Conservation (phyloP, 2,113 vertebrate species). For the Rhea pennata region DNA sequence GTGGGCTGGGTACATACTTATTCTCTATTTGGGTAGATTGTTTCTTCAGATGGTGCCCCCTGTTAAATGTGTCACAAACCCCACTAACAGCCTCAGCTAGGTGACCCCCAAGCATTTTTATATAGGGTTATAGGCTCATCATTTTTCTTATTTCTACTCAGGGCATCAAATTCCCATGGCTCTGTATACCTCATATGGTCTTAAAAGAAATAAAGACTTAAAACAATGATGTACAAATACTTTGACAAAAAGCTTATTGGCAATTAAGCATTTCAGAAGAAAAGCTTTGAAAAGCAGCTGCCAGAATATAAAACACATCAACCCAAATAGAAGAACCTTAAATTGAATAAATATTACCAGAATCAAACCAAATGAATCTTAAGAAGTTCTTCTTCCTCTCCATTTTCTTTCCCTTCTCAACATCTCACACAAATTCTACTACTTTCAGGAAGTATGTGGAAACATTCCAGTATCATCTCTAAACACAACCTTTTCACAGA, state of each 20-base stretch:
- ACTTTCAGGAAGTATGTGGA: not conserved
- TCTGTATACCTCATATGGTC: not conserved
- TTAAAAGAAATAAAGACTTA: not conserved
- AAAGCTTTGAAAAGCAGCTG: not conserved
- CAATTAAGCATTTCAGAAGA: not conserved
- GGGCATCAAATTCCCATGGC: rapidly evolving
- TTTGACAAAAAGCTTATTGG: not conserved
- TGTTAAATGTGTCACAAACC: not conserved
- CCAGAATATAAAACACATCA: not conserved
- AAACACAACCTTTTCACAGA: not conserved
- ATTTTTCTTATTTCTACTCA: not conserved
- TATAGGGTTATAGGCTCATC: rapidly evolving
- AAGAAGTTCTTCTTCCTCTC: not conserved
- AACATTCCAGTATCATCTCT: not conserved
- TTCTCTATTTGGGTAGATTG: not conserved
- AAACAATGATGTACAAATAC: rapidly evolving
- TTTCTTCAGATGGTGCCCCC: not conserved
- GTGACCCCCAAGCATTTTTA: not conserved
- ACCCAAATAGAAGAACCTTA: not conserved
- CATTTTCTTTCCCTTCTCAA: not conserved
- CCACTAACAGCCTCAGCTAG: not conserved
- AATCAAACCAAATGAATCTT: not conserved
- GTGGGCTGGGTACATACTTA: not conserved
- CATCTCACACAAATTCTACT: not conserved
- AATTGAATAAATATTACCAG: not conserved